These are phyloP conservation scores for Triplophysa bombifrons DNA, from an alignment of 2,797 vertebrate species.

Conservation along the genomic window DNA sequence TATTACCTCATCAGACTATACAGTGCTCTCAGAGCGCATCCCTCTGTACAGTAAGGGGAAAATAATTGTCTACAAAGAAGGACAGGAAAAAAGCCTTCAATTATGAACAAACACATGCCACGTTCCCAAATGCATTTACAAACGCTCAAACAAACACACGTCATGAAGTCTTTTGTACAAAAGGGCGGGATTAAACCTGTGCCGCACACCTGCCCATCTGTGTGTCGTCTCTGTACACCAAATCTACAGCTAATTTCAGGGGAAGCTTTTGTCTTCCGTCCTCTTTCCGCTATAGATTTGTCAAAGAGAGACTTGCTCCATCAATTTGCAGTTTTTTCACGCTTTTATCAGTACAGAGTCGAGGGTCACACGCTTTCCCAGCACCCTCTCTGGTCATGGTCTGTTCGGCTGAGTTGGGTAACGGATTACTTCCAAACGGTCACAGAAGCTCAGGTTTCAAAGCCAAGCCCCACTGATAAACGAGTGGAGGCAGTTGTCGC, in stretches of 20 bases:
- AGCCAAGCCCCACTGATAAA: slow-evolving; percentile 59
- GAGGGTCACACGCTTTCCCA: slow-evolving; percentile 51
- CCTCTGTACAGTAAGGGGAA: not conserved
- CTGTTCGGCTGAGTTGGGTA: slow-evolving; percentile 50
- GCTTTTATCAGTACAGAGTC: slow-evolving; percentile 42
- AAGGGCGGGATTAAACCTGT: slow-evolving; percentile 4
- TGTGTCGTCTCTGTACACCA: slow-evolving; percentile 35
- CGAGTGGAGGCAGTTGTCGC: slow-evolving; percentile 61
- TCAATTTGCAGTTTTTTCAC: slow-evolving; percentile 40
- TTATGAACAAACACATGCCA: slow-evolving; percentile 30
- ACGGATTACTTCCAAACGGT: slow-evolving; percentile 57
- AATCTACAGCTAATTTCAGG: slow-evolving; percentile 42
- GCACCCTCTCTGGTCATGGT: slow-evolving; percentile 51
- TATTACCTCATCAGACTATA: not conserved
- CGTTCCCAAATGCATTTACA: slow-evolving; percentile 28
- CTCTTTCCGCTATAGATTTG: slow-evolving; percentile 34
- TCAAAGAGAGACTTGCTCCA: slow-evolving; percentile 32
- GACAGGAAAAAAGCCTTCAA: not conserved
- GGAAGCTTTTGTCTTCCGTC: not conserved
- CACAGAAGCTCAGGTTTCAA: slow-evolving; percentile 61
- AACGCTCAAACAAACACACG: slow-evolving; percentile 45
- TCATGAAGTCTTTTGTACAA: slow-evolving; percentile 30
- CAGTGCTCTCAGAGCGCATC: too few relatives aligned
- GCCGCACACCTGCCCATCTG: slow-evolving; percentile 51
- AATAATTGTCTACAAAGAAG: slow-evolving; percentile 6